These are phyloP conservation scores for Mesitornis unicolor DNA, from an alignment of 2,113 vertebrate genomes.

Conservation along the genomic window DNA sequence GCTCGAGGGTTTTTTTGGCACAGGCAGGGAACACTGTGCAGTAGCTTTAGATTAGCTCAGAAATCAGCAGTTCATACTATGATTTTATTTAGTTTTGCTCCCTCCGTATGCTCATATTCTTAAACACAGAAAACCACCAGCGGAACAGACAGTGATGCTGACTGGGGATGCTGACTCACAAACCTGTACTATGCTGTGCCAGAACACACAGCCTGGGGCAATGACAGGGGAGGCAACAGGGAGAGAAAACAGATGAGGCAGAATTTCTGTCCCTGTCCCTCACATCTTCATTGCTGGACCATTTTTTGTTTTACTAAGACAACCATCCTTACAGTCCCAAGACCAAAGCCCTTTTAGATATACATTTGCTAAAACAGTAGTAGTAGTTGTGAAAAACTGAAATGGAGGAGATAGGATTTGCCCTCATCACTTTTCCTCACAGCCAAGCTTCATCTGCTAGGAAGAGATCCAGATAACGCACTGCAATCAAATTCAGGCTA, in stretches of 20 bases:
- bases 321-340: not conserved
- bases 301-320: not conserved
- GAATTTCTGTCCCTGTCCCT: not conserved
- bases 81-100: not conserved
- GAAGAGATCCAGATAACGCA: not conserved
- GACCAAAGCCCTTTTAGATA: not conserved
- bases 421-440: not conserved
- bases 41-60: not conserved
- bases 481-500: not conserved
- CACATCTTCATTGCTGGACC: not conserved
- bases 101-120: not conserved
- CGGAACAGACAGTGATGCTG: not conserved
- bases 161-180: not conserved
- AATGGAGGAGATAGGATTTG: not conserved
- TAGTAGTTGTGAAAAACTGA: not conserved
- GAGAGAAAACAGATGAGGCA: not conserved
- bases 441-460: not conserved
- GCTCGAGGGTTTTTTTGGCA: not conserved
- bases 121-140: not conserved
- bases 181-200: not conserved
- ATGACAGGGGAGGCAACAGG: accelerated
- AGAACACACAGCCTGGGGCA: too few species aligned
- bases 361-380: not conserved
- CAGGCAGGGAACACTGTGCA: not conserved
- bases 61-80: not conserved